These are phyloP conservation scores for Panthera tigris DNA, from an alignment of 2,113 vertebrate genomes.

Conservation along the genomic window DNA sequence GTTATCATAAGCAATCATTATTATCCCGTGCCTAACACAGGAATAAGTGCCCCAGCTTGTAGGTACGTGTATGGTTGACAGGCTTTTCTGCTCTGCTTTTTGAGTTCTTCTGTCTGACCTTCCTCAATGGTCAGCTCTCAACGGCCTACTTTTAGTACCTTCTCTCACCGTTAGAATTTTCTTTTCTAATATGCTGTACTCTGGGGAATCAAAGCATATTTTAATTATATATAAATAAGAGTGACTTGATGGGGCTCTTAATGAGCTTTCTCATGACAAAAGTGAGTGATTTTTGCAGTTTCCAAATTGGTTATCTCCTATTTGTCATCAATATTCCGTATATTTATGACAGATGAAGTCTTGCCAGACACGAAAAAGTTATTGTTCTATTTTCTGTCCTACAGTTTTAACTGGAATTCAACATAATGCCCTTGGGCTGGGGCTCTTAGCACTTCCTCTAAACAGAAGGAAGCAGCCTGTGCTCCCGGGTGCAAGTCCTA, in stretches of 20 bases:
- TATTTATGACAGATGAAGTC: neutral
- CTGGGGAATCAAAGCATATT: conserved; percentile 9
- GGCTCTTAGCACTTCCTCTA: neutral
- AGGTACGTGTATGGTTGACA: neutral
- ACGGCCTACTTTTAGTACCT: neutral
- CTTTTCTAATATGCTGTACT: neutral
- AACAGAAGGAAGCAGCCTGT: neutral
- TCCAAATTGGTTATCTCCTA: neutral
- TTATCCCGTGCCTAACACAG: neutral
- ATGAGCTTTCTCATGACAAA: neutral
- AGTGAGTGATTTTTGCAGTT: neutral
- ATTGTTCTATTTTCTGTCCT: neutral
- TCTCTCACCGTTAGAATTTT: conserved; percentile 21
- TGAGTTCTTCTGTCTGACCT: neutral
- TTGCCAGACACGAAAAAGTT: neutral
- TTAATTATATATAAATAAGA: conserved; percentile 1
- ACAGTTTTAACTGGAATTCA: neutral
- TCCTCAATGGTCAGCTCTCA: neutral
- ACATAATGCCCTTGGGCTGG: neutral
- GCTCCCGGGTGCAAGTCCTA: neutral
- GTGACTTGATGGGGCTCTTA: neutral
- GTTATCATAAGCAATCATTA: neutral
- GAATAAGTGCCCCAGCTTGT: neutral
- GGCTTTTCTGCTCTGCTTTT: neutral
- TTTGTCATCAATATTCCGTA: neutral